Base-by-base conservation (phyloP, 2,888 invertebrate species). In the Acrobasis suavella region DNA sequence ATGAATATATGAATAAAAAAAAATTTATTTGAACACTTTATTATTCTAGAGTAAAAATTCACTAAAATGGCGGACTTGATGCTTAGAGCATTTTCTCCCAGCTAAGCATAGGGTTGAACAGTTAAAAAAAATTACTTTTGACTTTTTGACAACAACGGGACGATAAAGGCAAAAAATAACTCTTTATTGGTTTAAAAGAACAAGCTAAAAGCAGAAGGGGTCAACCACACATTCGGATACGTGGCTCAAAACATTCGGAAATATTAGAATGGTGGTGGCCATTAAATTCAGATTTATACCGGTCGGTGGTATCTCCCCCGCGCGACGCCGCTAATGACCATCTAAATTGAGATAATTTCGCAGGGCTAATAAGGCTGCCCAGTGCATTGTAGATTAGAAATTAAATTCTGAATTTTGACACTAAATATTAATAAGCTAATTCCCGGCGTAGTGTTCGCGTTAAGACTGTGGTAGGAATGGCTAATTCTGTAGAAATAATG, bases 311-410 rank as follows among this genome's bases (percentile, higher is more conserved):
- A 93, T 92, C 92, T 92, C 91, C 85, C 91, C 89, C 85, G 86
- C 76, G 89, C 90, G 91, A 89, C 87, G 86, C 81, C 83, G 80
- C 91, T 93, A 93, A 93, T 92, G 92, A 92, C 92, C 91, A 87
- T 75, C 89, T 90, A 91, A 93, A 93, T 91, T 91, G 92, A 92
- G 91, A 93, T 92, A 92, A 93, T 93, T 92, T 88, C 86, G 82
- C 83, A 83, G 75, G 81, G 83, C 82, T 84, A 83, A 83, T 86
- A 85, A 82, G 80, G 79, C 75, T 71, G 70, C 64, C 65, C 65
- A 69, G 58, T 71, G 67, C 67, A 65, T 62, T 58, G 59, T 58
- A 68, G 67, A 65, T 68, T 69, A 68, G 69, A 67, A 67, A 67
- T 69, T 69, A 67, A 69, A 67, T 67, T 62, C 58, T 62, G 65